Evolutionary conservation across 2,113 vertebrate genomes (phyloP).

Genomic region (Cyanoderma ruficeps): DNA sequence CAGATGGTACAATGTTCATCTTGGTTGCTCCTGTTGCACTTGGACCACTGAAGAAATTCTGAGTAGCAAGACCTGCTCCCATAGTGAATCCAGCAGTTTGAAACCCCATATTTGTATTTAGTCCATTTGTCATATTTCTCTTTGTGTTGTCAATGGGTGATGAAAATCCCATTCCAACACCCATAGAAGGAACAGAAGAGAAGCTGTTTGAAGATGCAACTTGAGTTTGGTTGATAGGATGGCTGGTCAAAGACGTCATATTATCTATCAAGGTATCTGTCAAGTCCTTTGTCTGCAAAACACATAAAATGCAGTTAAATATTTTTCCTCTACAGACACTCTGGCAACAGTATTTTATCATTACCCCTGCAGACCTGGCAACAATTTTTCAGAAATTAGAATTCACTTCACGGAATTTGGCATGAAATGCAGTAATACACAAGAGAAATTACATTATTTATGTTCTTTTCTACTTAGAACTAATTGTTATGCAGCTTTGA

Average conservation of each 20-base stretch:
- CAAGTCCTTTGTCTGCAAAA: constrained; percentile 91
- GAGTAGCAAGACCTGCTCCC: constrained; percentile 76
- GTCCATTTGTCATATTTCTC: constrained; percentile 83
- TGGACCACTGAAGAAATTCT: constrained; percentile 80
- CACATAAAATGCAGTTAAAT: background rate
- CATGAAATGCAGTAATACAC: background rate
- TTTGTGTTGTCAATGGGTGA: constrained; percentile 75
- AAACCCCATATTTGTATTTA: constrained; percentile 83
- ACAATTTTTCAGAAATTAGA: background rate
- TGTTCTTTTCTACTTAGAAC: background rate
- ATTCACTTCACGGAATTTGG: background rate
- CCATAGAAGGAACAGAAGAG: constrained; percentile 75
- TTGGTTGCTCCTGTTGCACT: constrained; percentile 53
- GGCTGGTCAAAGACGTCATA: constrained; percentile 85
- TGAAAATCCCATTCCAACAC: constrained; percentile 75
- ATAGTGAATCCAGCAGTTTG: constrained; percentile 81
- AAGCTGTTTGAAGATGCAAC: constrained; percentile 76
- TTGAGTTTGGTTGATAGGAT: constrained; percentile 80
- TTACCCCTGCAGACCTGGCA: background rate
- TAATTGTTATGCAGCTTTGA: background rate
- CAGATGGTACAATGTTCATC: constrained; percentile 77
- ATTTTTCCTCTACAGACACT: background rate
- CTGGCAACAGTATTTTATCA: background rate
- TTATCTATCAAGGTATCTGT: constrained; percentile 91
- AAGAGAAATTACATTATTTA: background rate